Base-by-base conservation (phyloP, 2,888 invertebrate genomes). In the Catotricha subobsoleta region DNA sequence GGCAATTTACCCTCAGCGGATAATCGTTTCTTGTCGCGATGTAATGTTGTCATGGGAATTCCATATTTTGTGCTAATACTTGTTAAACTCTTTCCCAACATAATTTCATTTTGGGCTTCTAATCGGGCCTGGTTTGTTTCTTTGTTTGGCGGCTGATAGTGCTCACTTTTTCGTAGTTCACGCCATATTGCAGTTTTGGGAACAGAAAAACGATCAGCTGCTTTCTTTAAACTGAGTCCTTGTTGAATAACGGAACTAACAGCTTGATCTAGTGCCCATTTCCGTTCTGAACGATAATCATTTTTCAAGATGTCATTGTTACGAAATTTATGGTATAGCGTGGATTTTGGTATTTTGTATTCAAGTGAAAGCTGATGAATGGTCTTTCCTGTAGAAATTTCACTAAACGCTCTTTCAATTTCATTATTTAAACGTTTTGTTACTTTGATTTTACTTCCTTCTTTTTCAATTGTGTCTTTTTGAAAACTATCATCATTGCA, bases 141-240 rank as follows among this genome's bases (percentile, higher is more conserved):
- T 33, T 60, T 60, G 0, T 59, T 53, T 6, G 57, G 50, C 1
- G 54, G 55, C 37, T 58, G 53, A 42, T 62, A 62, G 1, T 54
- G 51, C 2, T 60, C 59, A 48, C 58, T 54, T 10, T 56, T 58
- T 27, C 58, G 58, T 1, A 62, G 58, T 2, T 60, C 52, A 9
- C 62, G 54, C 62, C 62, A 62, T 1, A 62, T 48, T 1, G 62
- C 62, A 0, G 62, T 62, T 47, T 62, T 62, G 0, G 62, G 61
- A 21, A 62, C 55, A 31, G 58, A 56, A 43, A 48, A 62, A 8
- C 58, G 59, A 42, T 56, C 53, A 3, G 62, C 59, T 1, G 61
- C 62, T 41, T 61, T 62, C 40, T 61, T 60, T 10, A 62, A 45
- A 36, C 60, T 60, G 15, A 59, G 49, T 0, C 60, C 59, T 34